Conservation (phyloP, 2,888 invertebrate genomes). For the Tenthredo mesomela region DNA sequence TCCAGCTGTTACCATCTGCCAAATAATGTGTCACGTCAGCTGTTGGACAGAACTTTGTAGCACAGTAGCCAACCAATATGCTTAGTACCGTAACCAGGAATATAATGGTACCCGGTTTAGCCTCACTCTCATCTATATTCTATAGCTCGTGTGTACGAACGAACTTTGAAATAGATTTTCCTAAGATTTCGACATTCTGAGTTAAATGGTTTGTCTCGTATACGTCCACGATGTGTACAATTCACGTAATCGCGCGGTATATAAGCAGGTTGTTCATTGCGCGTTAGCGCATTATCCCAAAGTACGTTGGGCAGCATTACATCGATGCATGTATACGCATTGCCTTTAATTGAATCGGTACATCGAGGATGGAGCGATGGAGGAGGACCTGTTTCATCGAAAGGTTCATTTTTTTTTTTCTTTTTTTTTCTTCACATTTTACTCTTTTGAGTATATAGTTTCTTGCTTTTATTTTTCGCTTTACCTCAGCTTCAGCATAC, state of each 20-base stretch:
- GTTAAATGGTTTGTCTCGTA: neutral
- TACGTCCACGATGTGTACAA: neutral
- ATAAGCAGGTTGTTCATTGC: neutral
- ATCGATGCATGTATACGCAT: neutral
- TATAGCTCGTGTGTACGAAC: neutral
- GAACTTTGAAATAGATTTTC: neutral
- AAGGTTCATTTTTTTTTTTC: conserved; percentile 1
- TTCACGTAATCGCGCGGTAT: neutral
- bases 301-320: neutral
- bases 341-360: conserved; percentile 42
- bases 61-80: neutral
- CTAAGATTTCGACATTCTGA: neutral
- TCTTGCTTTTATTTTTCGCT: conserved; percentile 4
- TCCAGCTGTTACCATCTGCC: neutral
- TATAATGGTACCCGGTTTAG: neutral
- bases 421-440: neutral
- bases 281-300: neutral
- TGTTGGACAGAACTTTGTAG: neutral
- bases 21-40: neutral
- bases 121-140: neutral
- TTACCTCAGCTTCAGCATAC: neutral
- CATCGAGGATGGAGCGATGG: neutral
- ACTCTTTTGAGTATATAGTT: neutral
- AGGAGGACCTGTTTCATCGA: conserved; percentile 35
- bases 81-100: neutral